Conservation (phyloP, 2,797 vertebrate genomes). For the Erethizon dorsatum region DNA sequence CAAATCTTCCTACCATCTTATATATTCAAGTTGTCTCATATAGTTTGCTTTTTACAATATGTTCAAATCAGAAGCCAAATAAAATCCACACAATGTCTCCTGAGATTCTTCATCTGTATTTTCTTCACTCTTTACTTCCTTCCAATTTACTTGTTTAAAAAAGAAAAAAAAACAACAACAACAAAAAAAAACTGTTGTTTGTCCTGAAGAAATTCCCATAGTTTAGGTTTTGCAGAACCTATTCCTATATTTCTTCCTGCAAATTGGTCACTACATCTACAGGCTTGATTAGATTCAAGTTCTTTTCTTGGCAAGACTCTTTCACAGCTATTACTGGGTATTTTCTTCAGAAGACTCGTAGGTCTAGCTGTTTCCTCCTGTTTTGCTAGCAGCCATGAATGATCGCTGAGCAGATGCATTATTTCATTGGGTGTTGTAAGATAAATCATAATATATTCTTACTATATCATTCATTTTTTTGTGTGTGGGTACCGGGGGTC, state of each 20-base stretch:
- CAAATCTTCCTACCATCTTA: not conserved
- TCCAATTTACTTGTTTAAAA: constrained; percentile 18
- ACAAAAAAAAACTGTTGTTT: not conserved
- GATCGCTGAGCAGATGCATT: not conserved
- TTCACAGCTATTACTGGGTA: not conserved
- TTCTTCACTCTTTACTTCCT: not conserved
- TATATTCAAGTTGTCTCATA: not conserved
- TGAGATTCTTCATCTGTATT: not conserved
- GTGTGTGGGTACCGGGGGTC: no score
- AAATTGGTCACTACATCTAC: not conserved
- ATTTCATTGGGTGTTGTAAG: constrained; percentile 41
- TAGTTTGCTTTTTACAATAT: not conserved
- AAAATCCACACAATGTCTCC: not conserved
- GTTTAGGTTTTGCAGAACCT: not conserved
- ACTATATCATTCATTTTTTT: not conserved
- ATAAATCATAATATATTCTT: not conserved
- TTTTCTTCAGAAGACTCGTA: not conserved
- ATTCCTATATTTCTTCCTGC: not conserved
- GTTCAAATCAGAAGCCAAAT: not conserved
- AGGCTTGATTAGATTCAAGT: not conserved
- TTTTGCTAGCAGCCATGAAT: not conserved
- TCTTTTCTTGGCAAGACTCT: not conserved
- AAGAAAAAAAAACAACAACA: not conserved
- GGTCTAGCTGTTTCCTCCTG: not conserved
- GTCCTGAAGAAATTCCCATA: not conserved